These are phyloP conservation scores for Tetragonula clypearis DNA, from an alignment of 1,140 invertebrate genomes.

Conservation along the genomic window DNA sequence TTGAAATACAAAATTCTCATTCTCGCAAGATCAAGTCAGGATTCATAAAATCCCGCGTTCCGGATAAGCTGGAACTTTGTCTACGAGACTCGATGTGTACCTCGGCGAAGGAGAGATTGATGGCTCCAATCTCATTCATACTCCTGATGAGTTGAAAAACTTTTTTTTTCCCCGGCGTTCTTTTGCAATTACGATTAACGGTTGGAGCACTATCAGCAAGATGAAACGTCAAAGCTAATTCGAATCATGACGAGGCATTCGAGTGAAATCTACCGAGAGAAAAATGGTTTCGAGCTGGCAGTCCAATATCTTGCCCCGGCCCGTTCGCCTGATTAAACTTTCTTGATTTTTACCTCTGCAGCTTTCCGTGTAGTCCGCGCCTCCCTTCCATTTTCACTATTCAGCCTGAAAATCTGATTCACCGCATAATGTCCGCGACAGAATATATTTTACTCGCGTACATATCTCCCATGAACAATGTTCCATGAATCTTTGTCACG, in stretches of 20 bases:
- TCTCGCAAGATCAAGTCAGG: background rate
- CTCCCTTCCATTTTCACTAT: background rate
- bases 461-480: background rate
- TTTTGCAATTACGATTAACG: slow-evolving; percentile 29
- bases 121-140: slow-evolving; percentile 25
- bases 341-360: slow-evolving; percentile 1
- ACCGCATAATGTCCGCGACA: background rate
- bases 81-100: background rate
- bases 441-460: background rate
- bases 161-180: slow-evolving; percentile 1
- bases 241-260: slow-evolving; percentile 23
- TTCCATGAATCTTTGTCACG: background rate
- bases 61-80: background rate
- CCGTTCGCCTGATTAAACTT: slow-evolving; percentile 22
- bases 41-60: background rate
- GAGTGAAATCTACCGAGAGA: slow-evolving; percentile 26
- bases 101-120: background rate
- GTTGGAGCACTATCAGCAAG: slow-evolving; percentile 13
- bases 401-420: background rate
- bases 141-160: slow-evolving; percentile 20
- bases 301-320: slow-evolving; percentile 10
- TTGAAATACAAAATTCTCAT: background rate
- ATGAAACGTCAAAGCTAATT: slow-evolving; percentile 33
- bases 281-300: slow-evolving; percentile 19
- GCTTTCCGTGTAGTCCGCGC: background rate